Evolutionary conservation across 2,888 invertebrate species (phyloP).

Genomic region (Eremobia ochroleuca): DNA sequence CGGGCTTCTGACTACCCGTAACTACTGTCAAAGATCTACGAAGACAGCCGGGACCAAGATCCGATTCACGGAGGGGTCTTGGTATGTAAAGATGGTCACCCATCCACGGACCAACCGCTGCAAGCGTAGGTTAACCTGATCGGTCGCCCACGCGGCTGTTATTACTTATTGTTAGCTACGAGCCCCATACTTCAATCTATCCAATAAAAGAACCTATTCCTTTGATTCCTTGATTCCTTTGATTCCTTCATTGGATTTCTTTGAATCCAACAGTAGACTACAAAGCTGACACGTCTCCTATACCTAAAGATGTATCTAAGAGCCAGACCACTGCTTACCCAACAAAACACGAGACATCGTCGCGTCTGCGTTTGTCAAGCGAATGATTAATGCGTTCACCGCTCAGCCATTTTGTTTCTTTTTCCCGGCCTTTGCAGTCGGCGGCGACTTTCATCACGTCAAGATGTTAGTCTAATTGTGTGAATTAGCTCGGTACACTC

Average conservation of each 20-base stretch:
- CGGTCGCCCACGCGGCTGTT: background rate
- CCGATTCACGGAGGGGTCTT: too few relatives aligned
- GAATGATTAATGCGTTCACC: constrained; percentile 70
- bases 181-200: background rate
- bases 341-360: constrained; percentile 57
- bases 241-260: too few relatives aligned
- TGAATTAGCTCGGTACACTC: constrained; percentile 57
- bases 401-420: constrained; percentile 69
- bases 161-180: background rate
- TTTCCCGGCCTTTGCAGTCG: constrained; percentile 71
- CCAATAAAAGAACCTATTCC: background rate
- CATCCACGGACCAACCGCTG: background rate
- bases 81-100: too few relatives aligned
- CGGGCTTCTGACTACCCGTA: too few relatives aligned
- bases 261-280: background rate
- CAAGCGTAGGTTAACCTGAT: background rate
- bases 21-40: too few relatives aligned
- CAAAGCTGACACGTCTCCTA: background rate
- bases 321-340: constrained; percentile 25
- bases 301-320: background rate
- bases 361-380: constrained; percentile 68
- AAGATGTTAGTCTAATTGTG: constrained; percentile 64
- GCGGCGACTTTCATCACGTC: constrained; percentile 70
- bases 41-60: too few relatives aligned
- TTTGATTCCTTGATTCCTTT: too few relatives aligned